Percentiles rank a stretch among this genome's conserved stretches.
These are phyloP conservation scores for Sialia sialis DNA, from an alignment of 2,113 vertebrate species.

Conservation along the genomic window DNA sequence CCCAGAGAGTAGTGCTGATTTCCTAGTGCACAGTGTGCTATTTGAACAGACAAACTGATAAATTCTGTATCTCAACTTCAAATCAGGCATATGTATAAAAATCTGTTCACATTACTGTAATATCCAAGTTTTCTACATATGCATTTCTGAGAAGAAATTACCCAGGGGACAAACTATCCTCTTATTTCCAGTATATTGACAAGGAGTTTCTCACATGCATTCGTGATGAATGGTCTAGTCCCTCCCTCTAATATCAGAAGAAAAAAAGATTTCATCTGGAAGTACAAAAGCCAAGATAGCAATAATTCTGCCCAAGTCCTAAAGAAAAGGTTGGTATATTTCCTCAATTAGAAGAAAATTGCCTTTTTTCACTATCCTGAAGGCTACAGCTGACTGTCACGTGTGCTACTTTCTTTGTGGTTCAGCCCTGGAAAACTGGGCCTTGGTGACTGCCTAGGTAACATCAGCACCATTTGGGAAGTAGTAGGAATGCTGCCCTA, in stretches of 20 bases:
- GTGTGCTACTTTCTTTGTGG: neutral
- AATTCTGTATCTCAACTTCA: neutral
- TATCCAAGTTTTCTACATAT: neutral
- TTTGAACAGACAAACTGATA: neutral
- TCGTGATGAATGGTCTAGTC: neutral
- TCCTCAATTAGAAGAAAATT: neutral
- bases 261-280: neutral
- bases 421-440: neutral
- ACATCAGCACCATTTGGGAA: neutral
- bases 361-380: neutral
- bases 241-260: neutral
- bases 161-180: neutral
- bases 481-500: neutral
- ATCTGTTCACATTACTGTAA: neutral
- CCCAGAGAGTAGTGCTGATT: neutral
- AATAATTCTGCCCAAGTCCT: neutral
- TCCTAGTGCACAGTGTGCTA: neutral
- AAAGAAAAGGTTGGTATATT: neutral
- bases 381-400: neutral
- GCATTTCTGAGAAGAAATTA: neutral
- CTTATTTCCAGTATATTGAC: neutral
- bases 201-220: neutral
- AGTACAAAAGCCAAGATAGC: neutral
- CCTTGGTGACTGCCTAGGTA: neutral
- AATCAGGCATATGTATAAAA: neutral